Percentiles rank a stretch among this genome's conserved stretches.
phyloP scores from a whole-genome alignment of 2,797 vertebrate genomes.

The Kryptolebias ocellatus region DNA sequence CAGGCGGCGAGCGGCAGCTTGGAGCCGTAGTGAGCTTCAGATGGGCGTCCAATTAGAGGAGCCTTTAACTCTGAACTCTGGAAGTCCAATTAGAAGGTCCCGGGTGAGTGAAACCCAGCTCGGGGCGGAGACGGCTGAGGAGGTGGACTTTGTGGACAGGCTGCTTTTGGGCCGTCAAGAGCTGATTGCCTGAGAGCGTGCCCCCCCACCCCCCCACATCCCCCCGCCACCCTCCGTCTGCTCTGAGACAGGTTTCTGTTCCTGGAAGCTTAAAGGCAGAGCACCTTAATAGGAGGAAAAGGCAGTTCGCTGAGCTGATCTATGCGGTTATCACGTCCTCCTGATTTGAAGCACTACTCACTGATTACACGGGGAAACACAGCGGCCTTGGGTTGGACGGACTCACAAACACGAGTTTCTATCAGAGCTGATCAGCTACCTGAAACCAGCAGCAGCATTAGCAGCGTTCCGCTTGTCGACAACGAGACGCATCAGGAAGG shows the following conservation, averaged over 20 bases:
- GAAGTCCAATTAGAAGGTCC: conserved; percentile 72
- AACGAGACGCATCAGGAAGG: conserved; percentile 7
- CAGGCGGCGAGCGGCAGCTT: conserved; percentile 69
- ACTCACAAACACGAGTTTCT: conserved; percentile 47
- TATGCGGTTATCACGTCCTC: conserved; percentile 57
- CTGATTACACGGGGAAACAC: conserved; percentile 37
- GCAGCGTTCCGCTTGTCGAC: neutral
- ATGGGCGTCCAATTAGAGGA: conserved; percentile 76
- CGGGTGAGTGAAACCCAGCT: conserved; percentile 51
- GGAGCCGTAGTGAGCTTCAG: conserved; percentile 70
- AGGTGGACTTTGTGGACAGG: conserved; percentile 45
- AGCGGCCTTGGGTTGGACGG: conserved; percentile 41
- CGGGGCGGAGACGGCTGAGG: conserved; percentile 33
- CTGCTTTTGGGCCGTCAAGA: conserved; percentile 17
- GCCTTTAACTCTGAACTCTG: conserved; percentile 67
- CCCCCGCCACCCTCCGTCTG: neutral
- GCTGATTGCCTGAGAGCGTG: conserved; percentile 16
- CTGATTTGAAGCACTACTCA: conserved; percentile 54
- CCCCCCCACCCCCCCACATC: neutral
- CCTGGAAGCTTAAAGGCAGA: conserved; percentile 42
- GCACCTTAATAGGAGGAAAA: conserved; percentile 58
- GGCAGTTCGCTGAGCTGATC: conserved; percentile 47
- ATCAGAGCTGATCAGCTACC: conserved; percentile 52
- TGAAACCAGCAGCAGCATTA: conserved; percentile 14
- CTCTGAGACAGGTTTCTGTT: conserved; percentile 44